Base-by-base conservation (phyloP, 2,797 vertebrate species). In the Linurgus olivaceus region DNA sequence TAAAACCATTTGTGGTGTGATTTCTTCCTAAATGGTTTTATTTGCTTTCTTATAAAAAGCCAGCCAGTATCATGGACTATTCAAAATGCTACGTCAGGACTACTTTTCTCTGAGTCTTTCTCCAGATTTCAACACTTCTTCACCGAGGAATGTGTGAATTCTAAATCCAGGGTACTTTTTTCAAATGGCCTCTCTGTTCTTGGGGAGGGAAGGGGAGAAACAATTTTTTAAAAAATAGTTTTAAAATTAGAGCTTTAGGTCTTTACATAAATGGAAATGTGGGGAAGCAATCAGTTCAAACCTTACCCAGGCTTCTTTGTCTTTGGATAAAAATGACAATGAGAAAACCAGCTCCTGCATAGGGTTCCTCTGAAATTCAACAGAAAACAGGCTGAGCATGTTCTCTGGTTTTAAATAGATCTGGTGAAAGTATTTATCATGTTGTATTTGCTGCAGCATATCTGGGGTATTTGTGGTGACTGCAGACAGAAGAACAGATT, bases 401-500 rank as follows among this genome's bases (percentile, higher is more conserved):
- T 91, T 93, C 40, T 81, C 87, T 66, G 29, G 29, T 88, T 94
- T 96, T 66, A 83, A 94, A 95, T 80, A 90, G 85, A 89, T 78
- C 87, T 94, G 66, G 89, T 86, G 75, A 83, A 94, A 91, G 51
- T 95, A 81, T 88, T 96, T 92, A 65, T 91, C 70, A 37, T 31
- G 19, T 58, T 83, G 38, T 80, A 59, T 94, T 89, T 68, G 61
- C 90, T 83, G 66, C 73, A 81, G 61, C 62, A 50, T 71, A 88
- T 88, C 61, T 83, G 42, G 83, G 38, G n/a, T 92, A 54, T 86
- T 93, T 91, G 66, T 78, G 86, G 82, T 72, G 37, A 65, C 70
- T 96, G 79, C 55, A 78, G 76, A 52, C 17, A 0, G 40, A 82
- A 68, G 44, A 52, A 45, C 58, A 45, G 73, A 84, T 86, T 37